Evolutionary conservation across 92 coral and sea anemone genomes (phyloP).

Genomic region (Micromussa lordhowensis): DNA sequence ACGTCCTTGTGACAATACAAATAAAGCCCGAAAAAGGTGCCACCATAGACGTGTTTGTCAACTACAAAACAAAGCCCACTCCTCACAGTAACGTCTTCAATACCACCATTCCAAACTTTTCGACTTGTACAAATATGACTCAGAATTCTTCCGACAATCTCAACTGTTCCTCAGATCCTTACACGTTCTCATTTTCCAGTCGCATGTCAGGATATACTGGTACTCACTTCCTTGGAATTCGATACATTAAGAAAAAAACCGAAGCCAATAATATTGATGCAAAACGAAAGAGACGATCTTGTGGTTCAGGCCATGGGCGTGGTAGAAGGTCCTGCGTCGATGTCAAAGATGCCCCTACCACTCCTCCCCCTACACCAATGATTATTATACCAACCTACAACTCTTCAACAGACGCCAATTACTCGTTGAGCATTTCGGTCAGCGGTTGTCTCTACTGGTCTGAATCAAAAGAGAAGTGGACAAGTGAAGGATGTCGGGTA

Average conservation of each 20-base stretch:
- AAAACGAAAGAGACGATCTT: constrained; percentile 65
- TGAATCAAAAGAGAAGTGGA: constrained; percentile 81
- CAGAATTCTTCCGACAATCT: constrained; percentile 2
- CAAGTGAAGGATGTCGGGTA: constrained; percentile 90
- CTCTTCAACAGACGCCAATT: constrained; percentile 75
- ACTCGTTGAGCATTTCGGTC: constrained; percentile 80
- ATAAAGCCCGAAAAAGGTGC: constrained; percentile 49
- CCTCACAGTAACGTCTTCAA: constrained; percentile 47
- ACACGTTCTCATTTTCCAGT: constrained; percentile 66
- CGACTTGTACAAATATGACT: constrained; percentile 33
- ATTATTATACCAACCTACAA: constrained; percentile 81
- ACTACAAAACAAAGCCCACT: constrained; percentile 57
- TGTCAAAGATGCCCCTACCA: constrained; percentile 86
- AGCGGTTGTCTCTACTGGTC: constrained; percentile 89
- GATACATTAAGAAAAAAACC: constrained; percentile 41
- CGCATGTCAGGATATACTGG: constrained; percentile 73
- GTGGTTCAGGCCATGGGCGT: constrained; percentile 65
- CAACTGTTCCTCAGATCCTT: constrained; percentile 81
- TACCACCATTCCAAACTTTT: constrained; percentile 60
- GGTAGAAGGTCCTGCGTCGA: constrained; percentile 84
- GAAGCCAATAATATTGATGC: constrained; percentile 13
- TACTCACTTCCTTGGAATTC: constrained; percentile 78
- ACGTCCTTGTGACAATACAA: constrained; percentile 46
- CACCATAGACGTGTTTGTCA: constrained; percentile 50
- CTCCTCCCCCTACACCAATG: constrained; percentile 80